Conservation (phyloP, 2,113 vertebrate genomes). For the Tragulus kanchil region DNA sequence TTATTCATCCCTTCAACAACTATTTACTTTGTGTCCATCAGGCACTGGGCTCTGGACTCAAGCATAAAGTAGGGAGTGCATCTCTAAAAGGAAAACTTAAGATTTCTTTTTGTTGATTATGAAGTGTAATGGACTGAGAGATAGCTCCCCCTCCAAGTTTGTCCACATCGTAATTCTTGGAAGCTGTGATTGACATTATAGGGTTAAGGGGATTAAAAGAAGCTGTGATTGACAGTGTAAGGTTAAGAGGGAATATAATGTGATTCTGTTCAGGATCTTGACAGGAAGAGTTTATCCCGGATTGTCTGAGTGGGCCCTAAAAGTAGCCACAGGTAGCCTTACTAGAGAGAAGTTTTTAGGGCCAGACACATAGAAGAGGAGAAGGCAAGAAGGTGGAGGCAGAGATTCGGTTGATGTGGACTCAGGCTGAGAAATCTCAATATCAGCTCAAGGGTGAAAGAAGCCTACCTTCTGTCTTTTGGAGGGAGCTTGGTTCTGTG, state of each 20-base stretch:
- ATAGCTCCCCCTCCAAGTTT: neutral
- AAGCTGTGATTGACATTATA: neutral
- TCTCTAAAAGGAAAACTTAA: neutral
- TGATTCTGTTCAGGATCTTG: neutral
- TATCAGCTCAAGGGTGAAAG: neutral
- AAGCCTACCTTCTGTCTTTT: neutral
- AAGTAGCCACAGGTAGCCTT: neutral
- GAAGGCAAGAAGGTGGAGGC: neutral
- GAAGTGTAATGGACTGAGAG: neutral
- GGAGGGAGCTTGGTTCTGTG: fast-evolving
- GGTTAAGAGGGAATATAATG: neutral
- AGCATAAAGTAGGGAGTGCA: neutral
- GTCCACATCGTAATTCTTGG: neutral
- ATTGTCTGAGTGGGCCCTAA: neutral
- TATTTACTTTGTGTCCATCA: neutral
- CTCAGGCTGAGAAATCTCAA: neutral
- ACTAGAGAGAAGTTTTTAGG: neutral
- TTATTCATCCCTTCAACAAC: neutral
- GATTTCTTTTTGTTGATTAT: neutral
- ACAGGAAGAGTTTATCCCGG: neutral
- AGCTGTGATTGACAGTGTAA: neutral
- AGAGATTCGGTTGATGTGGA: neutral
- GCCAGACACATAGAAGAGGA: neutral
- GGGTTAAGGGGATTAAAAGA: neutral
- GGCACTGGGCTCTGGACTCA: neutral